Evolutionary conservation across 2,797 vertebrate species (phyloP), one percentile per base, ranked within the genome.

Genomic region (Chiroxiphia lanceolata): DNA sequence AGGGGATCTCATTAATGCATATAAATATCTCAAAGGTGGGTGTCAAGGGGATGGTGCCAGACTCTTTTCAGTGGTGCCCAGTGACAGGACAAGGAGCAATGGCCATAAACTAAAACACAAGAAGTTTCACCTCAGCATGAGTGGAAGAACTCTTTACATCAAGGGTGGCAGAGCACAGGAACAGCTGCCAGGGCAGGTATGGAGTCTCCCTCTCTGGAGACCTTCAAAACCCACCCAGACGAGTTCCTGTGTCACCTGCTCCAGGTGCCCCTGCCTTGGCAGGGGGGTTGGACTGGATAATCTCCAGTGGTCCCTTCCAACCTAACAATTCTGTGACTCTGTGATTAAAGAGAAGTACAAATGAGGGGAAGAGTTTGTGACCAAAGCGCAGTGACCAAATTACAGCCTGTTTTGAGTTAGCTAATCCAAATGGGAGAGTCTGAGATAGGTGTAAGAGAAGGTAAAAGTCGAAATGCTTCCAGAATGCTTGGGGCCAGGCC

Each of bases 21-120:
- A 25, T 6, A 22, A 77, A 11, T 19, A 45, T 13, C 44, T 45
- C 50, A 31, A 57, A 51, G 50, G 17, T 9, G 29, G 14, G 17
- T 23, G 54, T 18, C 50, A 42, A 71, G 6, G 31, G 16, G 20
- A 40, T 0, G 2, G 13, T 27, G 21, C 31, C 2, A 0, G 23
- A 21, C 36, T 50, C 42, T 38, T n/a, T 63, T 12, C 27, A 70
- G 36, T 15, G 33, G 7, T n/a, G 71, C 13, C 22, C 79, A n/a
- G 36, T 14, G 34, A 21, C 3, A n/a, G 27, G 18, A 56, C 5
- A 4, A 69, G 71, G 23, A n/a, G 27, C 19, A 44, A 21, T 3
- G 5, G 22, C 36, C 7, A 25, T 31, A n/a, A 61, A 61, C 36
- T 3, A 29, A 10, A 68, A 44, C 1, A 69, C 18, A 57, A 33